Evolutionary conservation across 2,888 invertebrate species (phyloP), one percentile per base, ranked within the genome.

Genomic region (Eupithecia centaureata): DNA sequence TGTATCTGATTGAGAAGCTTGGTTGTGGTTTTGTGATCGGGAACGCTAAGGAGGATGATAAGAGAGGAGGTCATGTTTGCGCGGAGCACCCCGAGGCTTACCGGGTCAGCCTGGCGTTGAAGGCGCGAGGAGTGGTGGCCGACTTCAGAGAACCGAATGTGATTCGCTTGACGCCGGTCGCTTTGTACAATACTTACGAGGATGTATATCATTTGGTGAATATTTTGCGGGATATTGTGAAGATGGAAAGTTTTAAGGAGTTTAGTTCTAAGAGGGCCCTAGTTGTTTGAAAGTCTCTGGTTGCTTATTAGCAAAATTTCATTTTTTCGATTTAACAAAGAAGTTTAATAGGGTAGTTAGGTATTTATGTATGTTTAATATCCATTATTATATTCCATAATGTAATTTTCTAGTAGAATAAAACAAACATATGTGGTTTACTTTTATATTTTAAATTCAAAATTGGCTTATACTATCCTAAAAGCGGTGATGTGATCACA

Each of bases 381-480:
- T n/a, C n/a, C n/a, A n/a, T n/a, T n/a, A n/a, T n/a, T n/a, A n/a
- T n/a, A n/a, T n/a, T n/a, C n/a, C n/a, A 5, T 51, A 51, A 51
- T n/a, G 18, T 1, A 47, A 18, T 8, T 22, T 47, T 8, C 25
- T 61, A 60, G 30, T 42, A 15, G 74, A 84, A 79, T 80, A 72
- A 85, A 85, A 85, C 79, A 74, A 78, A 54, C 33, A 28, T 33
- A n/a, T 70, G 78, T 78, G 72, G 77, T 78, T 84, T 86, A 86
- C 83, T 78, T 83, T 87, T 86, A 85, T 88, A 88, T 90, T 90
- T 90, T 89, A 86, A 87, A 83, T 87, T 86, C 86, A 91, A 91
- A 92, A 92, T 92, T 89, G 90, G 86, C 91, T 92, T 92, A 92
- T 67, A 87, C 90, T 92, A 91, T 90, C 81, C 79, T 80, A 84